These are phyloP conservation scores for Pristionchus exspectatus DNA, from an alignment of 2,888 invertebrate genomes.

Conservation along the genomic window DNA sequence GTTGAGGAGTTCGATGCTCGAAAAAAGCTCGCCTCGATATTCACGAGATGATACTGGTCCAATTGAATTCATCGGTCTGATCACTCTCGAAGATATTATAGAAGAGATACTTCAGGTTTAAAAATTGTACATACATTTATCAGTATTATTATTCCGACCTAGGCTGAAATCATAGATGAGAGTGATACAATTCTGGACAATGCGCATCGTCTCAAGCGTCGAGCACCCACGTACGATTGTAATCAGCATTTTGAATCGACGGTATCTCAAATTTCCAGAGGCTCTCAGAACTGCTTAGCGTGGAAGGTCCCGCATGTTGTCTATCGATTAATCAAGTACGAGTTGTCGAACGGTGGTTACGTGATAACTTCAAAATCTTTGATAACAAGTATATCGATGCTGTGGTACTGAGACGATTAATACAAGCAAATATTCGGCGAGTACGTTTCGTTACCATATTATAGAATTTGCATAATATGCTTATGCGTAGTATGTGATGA, in stretches of 20 bases:
- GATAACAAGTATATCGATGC: conserved; percentile 4
- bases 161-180: conserved; percentile 61
- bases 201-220: conserved; percentile 47
- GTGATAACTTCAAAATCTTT: conserved; percentile 39
- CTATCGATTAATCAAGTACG: conserved; percentile 31
- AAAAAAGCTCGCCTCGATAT: background rate
- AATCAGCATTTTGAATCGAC: background rate
- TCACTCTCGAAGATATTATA: conserved; percentile 60
- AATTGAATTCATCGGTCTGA: conserved; percentile 40
- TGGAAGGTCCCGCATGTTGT: background rate
- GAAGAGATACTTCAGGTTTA: conserved; percentile 61
- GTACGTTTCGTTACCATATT: background rate
- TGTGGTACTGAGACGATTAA: background rate
- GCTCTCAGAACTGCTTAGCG: conserved; percentile 5
- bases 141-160: background rate
- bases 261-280: background rate
- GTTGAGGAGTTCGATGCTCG: background rate
- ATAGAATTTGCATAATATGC: background rate
- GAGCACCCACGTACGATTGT: background rate
- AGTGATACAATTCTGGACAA: conserved; percentile 60
- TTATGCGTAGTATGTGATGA: background rate
- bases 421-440: conserved; percentile 44
- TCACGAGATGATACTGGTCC: background rate
- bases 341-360: conserved; percentile 26
- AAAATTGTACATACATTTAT: background rate